These are phyloP conservation scores for Diplolepis rosae DNA, from an alignment of 2,888 invertebrate species.

Conservation along the genomic window DNA sequence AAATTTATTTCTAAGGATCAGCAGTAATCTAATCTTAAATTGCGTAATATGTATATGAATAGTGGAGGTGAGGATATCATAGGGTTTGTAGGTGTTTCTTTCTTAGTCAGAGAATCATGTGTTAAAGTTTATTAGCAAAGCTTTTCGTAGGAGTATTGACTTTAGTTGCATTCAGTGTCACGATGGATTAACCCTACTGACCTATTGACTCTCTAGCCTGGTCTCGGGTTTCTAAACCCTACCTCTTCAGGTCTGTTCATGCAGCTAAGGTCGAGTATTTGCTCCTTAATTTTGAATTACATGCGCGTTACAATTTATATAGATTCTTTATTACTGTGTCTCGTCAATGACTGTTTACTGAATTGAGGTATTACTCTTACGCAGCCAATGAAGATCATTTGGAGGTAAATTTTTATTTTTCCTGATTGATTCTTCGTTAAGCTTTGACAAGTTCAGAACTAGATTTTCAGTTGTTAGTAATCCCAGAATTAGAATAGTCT, in stretches of 20 bases:
- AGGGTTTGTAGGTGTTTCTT: too few species aligned
- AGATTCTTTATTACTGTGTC: neutral
- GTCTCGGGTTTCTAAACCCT: conserved; percentile 54
- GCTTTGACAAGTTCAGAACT: too few species aligned
- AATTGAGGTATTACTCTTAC: too few species aligned
- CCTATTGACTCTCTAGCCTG: conserved; percentile 67
- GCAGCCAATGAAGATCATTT: too few species aligned
- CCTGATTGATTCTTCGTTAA: too few species aligned
- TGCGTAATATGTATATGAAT: too few species aligned
- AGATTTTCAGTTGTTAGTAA: too few species aligned
- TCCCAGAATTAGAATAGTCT: too few species aligned
- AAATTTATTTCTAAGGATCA: too few species aligned
- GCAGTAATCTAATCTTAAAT: too few species aligned
- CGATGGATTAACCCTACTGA: conserved; percentile 64
- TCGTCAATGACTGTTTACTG: neutral
- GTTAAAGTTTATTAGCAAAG: neutral
- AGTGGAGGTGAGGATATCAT: too few species aligned
- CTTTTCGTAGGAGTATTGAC: neutral
- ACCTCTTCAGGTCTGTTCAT: conserved; percentile 55
- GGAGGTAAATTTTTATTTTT: too few species aligned
- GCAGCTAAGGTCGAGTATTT: conserved; percentile 56
- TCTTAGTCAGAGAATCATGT: neutral
- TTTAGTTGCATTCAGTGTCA: conserved; percentile 31
- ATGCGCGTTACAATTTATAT: neutral
- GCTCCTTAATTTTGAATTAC: conserved; percentile 17